phyloP scores from a whole-genome alignment of 2,113 vertebrate species.

The Tamias sibiricus region DNA sequence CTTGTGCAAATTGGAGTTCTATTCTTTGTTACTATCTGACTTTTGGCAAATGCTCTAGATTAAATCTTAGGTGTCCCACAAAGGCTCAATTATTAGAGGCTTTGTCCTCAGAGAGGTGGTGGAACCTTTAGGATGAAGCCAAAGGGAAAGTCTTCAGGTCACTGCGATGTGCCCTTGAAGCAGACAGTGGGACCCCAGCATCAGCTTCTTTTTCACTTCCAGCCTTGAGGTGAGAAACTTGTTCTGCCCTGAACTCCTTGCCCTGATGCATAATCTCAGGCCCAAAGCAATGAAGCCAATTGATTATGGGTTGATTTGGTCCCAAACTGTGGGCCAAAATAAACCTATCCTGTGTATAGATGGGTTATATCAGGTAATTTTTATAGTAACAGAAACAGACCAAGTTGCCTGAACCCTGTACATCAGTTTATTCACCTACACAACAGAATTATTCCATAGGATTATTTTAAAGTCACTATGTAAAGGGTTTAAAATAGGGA shows the following conservation, averaged over 20 bases:
- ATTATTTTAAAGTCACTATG: not conserved
- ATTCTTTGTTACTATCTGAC: not conserved
- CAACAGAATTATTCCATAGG: not conserved
- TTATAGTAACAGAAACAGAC: not conserved
- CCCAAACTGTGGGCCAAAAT: not conserved
- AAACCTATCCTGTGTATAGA: not conserved
- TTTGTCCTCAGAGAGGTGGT: not conserved
- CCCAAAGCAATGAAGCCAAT: not conserved
- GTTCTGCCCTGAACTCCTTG: fast-evolving
- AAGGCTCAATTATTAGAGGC: not conserved
- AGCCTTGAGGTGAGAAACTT: too few relatives aligned
- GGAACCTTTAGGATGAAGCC: not conserved
- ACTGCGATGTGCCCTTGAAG: too few relatives aligned
- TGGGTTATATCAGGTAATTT: not conserved
- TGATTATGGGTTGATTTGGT: too few relatives aligned
- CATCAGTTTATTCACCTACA: not conserved
- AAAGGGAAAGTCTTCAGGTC: not conserved
- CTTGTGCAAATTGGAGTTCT: not conserved
- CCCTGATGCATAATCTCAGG: fast-evolving
- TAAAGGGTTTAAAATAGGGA: not conserved
- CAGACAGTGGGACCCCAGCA: fast-evolving
- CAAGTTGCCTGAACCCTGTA: not conserved
- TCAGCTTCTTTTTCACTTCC: not conserved
- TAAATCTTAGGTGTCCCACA: not conserved
- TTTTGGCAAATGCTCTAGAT: not conserved